These are phyloP conservation scores for Drosophila pruinosa DNA, from an alignment of 1,140 invertebrate species.

Conservation along the genomic window DNA sequence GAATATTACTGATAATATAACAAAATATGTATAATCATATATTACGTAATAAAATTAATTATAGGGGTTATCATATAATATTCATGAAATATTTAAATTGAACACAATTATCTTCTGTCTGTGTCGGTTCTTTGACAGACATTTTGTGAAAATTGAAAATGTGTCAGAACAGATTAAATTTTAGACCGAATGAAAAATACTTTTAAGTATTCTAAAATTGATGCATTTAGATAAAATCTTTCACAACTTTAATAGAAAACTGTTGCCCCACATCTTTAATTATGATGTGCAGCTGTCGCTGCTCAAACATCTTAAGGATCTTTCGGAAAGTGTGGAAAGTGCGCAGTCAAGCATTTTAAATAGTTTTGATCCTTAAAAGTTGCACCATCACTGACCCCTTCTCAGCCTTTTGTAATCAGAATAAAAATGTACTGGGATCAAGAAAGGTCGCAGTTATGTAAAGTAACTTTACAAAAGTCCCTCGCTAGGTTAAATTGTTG, in stretches of 20 bases:
- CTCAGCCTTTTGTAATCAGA: not conserved
- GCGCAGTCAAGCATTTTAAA: not conserved
- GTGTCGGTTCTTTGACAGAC: too few species aligned
- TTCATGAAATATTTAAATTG: too few species aligned
- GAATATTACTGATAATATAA: too few species aligned
- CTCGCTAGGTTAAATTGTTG: conserved; percentile 12
- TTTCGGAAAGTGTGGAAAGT: not conserved
- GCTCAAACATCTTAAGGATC: not conserved
- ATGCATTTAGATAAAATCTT: not conserved
- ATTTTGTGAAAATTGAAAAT: too few species aligned
- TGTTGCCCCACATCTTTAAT: not conserved
- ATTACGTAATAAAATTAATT: too few species aligned
- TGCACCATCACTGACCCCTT: conserved; percentile 5
- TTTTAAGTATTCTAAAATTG: too few species aligned
- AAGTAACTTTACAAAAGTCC: not conserved
- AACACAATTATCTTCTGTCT: too few species aligned
- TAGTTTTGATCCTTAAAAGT: not conserved
- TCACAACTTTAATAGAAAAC: not conserved
- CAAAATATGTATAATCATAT: too few species aligned
- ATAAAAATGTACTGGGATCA: not conserved
- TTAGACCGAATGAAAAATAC: too few species aligned
- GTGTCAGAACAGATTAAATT: too few species aligned
- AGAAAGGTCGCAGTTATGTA: not conserved
- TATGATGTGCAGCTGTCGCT: not conserved
- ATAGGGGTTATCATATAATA: too few species aligned